Evolutionary conservation across 2,797 vertebrate species (phyloP).

Genomic region (Sebastolobus altivelis): DNA sequence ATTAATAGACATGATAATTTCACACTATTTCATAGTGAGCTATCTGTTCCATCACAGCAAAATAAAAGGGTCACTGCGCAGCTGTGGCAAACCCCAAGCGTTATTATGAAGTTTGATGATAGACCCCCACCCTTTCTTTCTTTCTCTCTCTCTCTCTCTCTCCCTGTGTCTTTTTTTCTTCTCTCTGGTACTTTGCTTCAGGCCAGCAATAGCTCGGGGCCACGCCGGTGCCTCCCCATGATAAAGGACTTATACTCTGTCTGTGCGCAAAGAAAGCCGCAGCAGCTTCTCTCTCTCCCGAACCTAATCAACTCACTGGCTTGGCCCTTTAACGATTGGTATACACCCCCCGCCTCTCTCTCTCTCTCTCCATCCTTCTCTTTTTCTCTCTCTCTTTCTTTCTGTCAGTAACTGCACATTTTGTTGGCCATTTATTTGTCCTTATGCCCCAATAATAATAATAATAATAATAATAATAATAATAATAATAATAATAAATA

Average conservation of each 20-base stretch:
- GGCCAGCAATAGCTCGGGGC: conserved; percentile 94
- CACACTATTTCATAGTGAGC: conserved; percentile 94
- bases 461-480: not conserved
- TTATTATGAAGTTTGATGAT: conserved; percentile 97
- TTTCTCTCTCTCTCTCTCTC: conserved; percentile 69
- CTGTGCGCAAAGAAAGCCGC: conserved; percentile 81
- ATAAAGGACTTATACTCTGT: conserved; percentile 97
- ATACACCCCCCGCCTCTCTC: conserved; percentile 41
- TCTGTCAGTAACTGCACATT: conserved; percentile 55
- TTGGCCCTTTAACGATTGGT: conserved; percentile 82
- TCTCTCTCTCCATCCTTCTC: conserved; percentile 20
- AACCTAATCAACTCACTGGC: conserved; percentile 91
- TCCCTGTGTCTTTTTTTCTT: conserved; percentile 75
- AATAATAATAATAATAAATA: not conserved
- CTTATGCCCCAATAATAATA: not conserved
- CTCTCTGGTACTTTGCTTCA: conserved; percentile 89
- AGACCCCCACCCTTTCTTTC: conserved; percentile 76
- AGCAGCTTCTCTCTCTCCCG: conserved; percentile 86
- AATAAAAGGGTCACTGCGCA: conserved; percentile 96
- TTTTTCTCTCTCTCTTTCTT: not conserved
- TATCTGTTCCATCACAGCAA: conserved; percentile 93
- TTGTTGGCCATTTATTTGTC: conserved; percentile 32
- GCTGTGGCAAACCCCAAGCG: conserved; percentile 92
- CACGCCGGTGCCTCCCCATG: conserved; percentile 94
- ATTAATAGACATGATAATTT: conserved; percentile 99